A percentile compares a stretch with the other conserved stretches of the same genome.
Conservation (phyloP, 2,888 invertebrate genomes). For the Nomada fabriciana region DNA sequence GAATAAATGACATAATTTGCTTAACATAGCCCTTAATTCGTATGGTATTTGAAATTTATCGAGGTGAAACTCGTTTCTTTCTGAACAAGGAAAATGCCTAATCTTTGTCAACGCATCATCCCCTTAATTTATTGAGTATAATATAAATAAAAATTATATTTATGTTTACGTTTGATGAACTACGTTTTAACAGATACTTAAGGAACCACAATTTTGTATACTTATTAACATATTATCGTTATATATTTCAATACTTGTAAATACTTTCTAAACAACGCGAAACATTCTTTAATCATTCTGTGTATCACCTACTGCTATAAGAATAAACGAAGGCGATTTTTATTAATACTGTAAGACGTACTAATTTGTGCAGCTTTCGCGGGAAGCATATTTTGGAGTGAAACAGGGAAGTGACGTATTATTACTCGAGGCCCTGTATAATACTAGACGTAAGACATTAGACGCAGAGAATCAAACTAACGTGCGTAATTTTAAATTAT, state of each 20-base stretch:
- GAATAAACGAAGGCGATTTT: background rate
- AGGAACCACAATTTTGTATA: background rate
- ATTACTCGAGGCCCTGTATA: conserved; percentile 30
- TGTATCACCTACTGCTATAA: background rate
- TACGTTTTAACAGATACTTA: too few species aligned
- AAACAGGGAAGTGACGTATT: background rate
- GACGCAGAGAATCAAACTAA: conserved; percentile 13
- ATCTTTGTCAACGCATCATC: too few species aligned
- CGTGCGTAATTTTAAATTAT: conserved; percentile 14
- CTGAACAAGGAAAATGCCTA: too few species aligned
- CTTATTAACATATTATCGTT: too few species aligned
- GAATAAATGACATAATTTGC: background rate
- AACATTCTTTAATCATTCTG: conserved; percentile 21
- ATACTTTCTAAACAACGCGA: too few species aligned
- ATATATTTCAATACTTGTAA: too few species aligned
- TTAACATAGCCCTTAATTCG: background rate
- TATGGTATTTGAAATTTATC: background rate
- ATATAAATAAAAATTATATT: too few species aligned
- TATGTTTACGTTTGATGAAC: too few species aligned
- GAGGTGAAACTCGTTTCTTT: background rate
- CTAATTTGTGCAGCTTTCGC: conserved; percentile 1
- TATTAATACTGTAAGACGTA: background rate
- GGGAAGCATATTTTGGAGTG: background rate
- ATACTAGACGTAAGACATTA: conserved; percentile 29
- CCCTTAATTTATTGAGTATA: too few species aligned